Evolutionary conservation across 2,113 vertebrate genomes (phyloP).

Genomic region (Apodemus speciosus): DNA sequence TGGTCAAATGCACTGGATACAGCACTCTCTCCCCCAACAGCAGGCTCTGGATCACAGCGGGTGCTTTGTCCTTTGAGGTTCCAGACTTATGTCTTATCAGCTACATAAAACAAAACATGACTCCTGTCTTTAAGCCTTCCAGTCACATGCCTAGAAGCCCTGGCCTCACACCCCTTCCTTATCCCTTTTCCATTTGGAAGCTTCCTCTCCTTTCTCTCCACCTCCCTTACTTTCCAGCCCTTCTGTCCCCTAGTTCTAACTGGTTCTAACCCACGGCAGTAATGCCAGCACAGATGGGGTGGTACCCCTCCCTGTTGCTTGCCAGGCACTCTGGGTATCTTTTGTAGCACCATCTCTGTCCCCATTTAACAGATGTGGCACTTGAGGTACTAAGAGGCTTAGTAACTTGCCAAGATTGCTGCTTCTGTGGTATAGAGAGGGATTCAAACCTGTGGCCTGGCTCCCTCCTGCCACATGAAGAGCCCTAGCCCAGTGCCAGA

Average conservation of each 20-base stretch:
- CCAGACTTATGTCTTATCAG: background rate
- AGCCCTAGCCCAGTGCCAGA: background rate
- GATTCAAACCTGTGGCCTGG: too few relatives aligned
- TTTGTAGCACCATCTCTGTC: background rate
- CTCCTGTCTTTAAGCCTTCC: background rate
- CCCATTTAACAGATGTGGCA: background rate
- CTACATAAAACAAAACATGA: background rate
- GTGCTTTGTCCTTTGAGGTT: background rate
- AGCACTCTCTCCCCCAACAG: background rate
- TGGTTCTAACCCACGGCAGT: background rate
- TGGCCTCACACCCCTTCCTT: background rate
- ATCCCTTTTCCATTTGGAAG: background rate
- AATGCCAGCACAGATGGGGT: accelerated
- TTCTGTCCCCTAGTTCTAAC: background rate
- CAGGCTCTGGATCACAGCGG: background rate
- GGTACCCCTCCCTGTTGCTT: too few relatives aligned
- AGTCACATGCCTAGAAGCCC: background rate
- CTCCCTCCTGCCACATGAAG: background rate
- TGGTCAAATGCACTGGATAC: background rate
- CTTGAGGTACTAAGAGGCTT: background rate
- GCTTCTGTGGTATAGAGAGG: background rate
- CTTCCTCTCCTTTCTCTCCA: background rate
- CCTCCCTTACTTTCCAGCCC: too few relatives aligned
- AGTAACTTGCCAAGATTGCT: background rate
- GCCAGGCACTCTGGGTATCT: background rate